Evolutionary conservation across 2,888 invertebrate genomes (phyloP).

Genomic region (Pollenia amentaria): DNA sequence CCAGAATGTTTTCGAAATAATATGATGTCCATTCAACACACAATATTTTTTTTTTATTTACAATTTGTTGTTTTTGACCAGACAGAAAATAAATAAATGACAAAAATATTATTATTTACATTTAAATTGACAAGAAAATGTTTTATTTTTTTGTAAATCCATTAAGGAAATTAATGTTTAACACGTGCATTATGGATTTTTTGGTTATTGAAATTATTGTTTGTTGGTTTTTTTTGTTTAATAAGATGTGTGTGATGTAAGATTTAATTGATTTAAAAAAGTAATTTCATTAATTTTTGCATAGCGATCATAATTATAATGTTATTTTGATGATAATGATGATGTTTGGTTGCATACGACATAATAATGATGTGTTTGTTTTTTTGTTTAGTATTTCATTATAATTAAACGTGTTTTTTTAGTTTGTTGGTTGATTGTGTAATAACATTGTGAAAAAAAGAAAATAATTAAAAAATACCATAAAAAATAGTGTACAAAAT

Average conservation of each 20-base stretch:
- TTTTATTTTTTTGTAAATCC: constrained; percentile 10
- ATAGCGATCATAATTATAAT: constrained; percentile 13
- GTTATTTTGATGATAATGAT: constrained; percentile 20
- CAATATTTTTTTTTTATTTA: constrained; percentile 38
- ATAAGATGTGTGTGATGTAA: constrained; percentile 32
- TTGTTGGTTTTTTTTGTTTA: constrained; percentile 3
- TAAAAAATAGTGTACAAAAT: constrained; percentile 42
- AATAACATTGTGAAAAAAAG: constrained; percentile 42
- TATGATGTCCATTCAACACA: constrained; percentile 44
- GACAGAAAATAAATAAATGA: constrained; percentile 32
- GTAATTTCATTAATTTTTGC: constrained; percentile 33
- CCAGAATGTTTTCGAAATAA: constrained; percentile 32
- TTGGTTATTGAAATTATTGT: constrained; percentile 12
- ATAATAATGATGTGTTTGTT: constrained; percentile 35
- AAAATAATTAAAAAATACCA: constrained; percentile 55
- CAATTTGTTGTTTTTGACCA: constrained; percentile 41
- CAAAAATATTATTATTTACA: constrained; percentile 63
- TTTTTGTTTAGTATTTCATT: constrained; percentile 14
- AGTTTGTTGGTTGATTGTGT: constrained; percentile 53
- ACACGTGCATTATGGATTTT: constrained; percentile 33
- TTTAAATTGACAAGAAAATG: constrained; percentile 72
- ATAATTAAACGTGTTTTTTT: constrained; percentile 47
- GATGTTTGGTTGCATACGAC: constrained; percentile 1
- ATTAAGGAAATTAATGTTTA: constrained; percentile 23
- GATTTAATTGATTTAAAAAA: constrained; percentile 12